phyloP scores from a whole-genome alignment of 2,888 invertebrate genomes.

The Electrophaes corylata region DNA sequence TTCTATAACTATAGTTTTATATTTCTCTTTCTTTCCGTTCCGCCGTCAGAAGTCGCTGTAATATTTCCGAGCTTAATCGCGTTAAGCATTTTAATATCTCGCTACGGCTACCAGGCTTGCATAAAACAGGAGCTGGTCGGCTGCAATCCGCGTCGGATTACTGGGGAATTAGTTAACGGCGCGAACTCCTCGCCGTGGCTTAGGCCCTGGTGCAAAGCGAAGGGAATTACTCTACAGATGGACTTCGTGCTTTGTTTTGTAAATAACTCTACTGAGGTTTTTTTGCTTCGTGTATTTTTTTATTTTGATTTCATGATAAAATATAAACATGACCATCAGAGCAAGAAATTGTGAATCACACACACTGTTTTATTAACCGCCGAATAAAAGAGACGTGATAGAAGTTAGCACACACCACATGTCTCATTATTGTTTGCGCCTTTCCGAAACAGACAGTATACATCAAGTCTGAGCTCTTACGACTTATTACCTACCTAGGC shows the following conservation, averaged over 20 bases:
- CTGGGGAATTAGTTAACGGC: slow-evolving; percentile 53
- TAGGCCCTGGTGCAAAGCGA: slow-evolving; percentile 60
- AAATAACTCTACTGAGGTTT: neutral
- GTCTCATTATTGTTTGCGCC: too few species aligned
- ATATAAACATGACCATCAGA: neutral
- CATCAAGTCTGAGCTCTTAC: too few species aligned
- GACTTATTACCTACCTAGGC: too few species aligned
- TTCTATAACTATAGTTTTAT: slow-evolving; percentile 1
- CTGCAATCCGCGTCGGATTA: slow-evolving; percentile 51
- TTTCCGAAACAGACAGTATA: too few species aligned
- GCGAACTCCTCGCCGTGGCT: slow-evolving; percentile 48
- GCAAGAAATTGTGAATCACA: neutral
- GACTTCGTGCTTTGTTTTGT: slow-evolving; percentile 43
- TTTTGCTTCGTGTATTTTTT: slow-evolving; percentile 1
- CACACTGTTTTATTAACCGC: too few species aligned
- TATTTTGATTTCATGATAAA: neutral
- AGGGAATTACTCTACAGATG: slow-evolving; percentile 50
- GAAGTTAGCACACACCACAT: too few species aligned
- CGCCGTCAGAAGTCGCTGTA: slow-evolving; percentile 31
- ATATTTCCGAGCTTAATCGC: slow-evolving; percentile 44
- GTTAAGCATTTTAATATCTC: slow-evolving; percentile 47
- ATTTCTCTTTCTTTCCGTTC: slow-evolving; percentile 33
- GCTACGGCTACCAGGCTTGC: slow-evolving; percentile 45
- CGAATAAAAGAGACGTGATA: too few species aligned
- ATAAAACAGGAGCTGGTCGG: slow-evolving; percentile 35